Percentiles rank a stretch among this genome's conserved stretches.
Conservation (phyloP, 2,797 vertebrate genomes). For the Sylvilagus floridanus region DNA sequence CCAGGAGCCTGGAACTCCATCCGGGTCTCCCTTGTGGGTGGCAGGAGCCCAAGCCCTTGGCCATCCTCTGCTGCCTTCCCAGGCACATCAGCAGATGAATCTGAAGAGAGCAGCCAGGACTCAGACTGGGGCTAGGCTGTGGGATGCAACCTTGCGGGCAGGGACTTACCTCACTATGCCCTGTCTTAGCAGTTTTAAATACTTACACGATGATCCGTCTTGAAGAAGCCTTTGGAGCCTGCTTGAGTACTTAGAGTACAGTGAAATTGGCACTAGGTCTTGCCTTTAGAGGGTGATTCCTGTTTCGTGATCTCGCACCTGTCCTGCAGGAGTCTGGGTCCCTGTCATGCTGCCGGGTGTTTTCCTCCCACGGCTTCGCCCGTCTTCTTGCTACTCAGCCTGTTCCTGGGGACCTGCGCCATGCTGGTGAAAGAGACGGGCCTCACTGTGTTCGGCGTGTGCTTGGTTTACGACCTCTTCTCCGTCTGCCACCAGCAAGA, state of each 20-base stretch:
- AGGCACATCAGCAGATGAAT: no score
- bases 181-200: not conserved
- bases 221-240: not conserved
- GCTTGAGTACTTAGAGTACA: not conserved
- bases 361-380: slow-evolving; percentile 91
- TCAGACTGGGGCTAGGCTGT: no score
- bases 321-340: slow-evolving; percentile 92
- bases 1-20: no score
- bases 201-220: not conserved
- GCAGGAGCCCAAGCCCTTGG: no score
- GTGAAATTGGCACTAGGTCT: not conserved
- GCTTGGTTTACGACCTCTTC: slow-evolving; percentile 95
- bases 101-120: no score
- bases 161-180: no score
- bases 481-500: slow-evolving; percentile 91
- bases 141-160: no score
- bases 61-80: no score
- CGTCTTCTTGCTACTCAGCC: slow-evolving; percentile 90
- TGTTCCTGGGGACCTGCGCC: slow-evolving; percentile 95
- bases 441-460: slow-evolving; percentile 96
- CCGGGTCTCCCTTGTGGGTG: no score
- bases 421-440: slow-evolving; percentile 99
- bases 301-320: slow-evolving; percentile 27
- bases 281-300: not conserved
- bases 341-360: slow-evolving; percentile 85